Base-by-base conservation (phyloP, 1,140 invertebrate species). In the Arctopsyche grandis region DNA sequence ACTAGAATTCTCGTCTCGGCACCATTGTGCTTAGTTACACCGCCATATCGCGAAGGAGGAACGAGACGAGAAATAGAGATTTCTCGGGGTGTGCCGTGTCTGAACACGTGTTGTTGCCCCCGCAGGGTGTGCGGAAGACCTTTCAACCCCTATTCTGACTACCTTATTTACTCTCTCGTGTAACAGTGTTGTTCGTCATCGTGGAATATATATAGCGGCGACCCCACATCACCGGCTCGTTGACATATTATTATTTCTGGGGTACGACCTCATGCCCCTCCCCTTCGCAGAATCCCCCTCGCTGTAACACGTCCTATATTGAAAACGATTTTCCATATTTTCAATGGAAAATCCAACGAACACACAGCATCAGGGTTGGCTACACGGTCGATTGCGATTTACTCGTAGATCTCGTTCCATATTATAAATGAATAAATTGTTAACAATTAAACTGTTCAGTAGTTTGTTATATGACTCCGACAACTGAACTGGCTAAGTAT, bases 81-180 rank as follows among this genome's bases (percentile, higher is more conserved):
- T 60, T 60, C 56, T 60, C 56, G 12, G 12, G 16, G n/a, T 66
- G 22, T 66, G 63, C 63, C 19, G 63, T 52, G 48, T 52, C 63
- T 24, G 63, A 66, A 66, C 63, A 66, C 63, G 63, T 66, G 63
- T 66, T 66, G 63, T 66, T 66, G 14, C 10, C 63, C 63, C 63
- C 21, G n/a, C n/a, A 22, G 63, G 22, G 5, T 19, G 22, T 26
- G 63, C 19, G 63, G 63, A 10, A 22, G 24, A 29, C 21, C 63
- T 29, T 66, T 66, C 24, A 66, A 29, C 63, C 63, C 63, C 63
- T 66, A 66, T 66, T 66, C 26, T 26, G 63, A 66, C 63, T 66
- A 66, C 63, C 63, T 66, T 66, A 66, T 66, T 66, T 66, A 66
- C 63, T 66, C 48, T 52, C 48, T 52, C 48, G 48, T 66, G 63